Percentiles rank a stretch among this genome's conserved stretches.
Conservation (phyloP, 2,113 vertebrate genomes). For the Morone chrysops region DNA sequence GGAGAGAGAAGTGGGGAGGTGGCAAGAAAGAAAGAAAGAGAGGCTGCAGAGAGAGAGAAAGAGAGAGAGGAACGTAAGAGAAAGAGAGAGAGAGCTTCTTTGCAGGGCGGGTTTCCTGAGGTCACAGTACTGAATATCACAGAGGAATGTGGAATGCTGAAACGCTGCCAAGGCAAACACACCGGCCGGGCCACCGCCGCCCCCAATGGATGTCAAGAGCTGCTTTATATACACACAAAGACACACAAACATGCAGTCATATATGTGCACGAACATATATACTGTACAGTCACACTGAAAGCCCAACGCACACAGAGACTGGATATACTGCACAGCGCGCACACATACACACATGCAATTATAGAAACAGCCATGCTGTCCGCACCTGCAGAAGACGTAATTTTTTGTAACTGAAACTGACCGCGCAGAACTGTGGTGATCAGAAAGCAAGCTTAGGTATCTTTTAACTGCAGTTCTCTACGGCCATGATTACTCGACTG, state of each 20-base stretch:
- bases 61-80: constrained; percentile 26
- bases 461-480: constrained; percentile 29
- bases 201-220: constrained; percentile 80
- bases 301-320: neutral
- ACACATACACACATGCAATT: constrained; percentile 35
- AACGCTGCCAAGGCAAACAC: constrained; percentile 81
- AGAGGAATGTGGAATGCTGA: constrained; percentile 85
- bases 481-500: constrained; percentile 45
- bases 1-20: constrained; percentile 50
- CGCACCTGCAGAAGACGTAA: constrained; percentile 58
- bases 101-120: constrained; percentile 82
- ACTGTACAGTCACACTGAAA: constrained; percentile 34
- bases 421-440: constrained; percentile 24
- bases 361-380: constrained; percentile 56
- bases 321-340: neutral
- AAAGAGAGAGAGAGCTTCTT: constrained; percentile 61
- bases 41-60: constrained; percentile 28
- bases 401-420: constrained; percentile 53
- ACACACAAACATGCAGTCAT: constrained; percentile 61
- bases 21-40: constrained; percentile 28
- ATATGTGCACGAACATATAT: constrained; percentile 48
- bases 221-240: constrained; percentile 73
- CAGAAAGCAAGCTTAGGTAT: constrained; percentile 37
- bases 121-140: constrained; percentile 84
- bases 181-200: constrained; percentile 72